phyloP scores from a whole-genome alignment of 2,888 invertebrate genomes.

The Polyommatus iphigenia region DNA sequence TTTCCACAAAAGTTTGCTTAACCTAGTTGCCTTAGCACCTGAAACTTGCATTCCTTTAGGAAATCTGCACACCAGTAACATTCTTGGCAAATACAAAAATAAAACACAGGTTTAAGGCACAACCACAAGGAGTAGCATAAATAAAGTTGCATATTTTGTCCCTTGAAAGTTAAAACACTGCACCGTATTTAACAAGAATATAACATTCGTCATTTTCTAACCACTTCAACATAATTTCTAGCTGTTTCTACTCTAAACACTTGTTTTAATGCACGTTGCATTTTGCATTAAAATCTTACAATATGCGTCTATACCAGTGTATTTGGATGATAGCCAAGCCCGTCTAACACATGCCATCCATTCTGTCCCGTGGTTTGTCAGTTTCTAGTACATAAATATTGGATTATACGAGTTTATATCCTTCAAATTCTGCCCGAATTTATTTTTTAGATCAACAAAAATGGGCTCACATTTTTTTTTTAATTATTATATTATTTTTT shows the following conservation, averaged over 20 bases:
- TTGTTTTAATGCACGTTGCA: slow-evolving; percentile 13
- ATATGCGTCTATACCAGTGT: slow-evolving; percentile 11
- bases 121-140: neutral
- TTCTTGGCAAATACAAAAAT: neutral
- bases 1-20: no score
- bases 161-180: neutral
- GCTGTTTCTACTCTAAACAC: neutral
- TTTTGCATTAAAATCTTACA: slow-evolving; percentile 29
- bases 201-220: neutral
- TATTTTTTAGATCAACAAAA: neutral
- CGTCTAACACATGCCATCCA: slow-evolving; percentile 30
- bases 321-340: slow-evolving; percentile 28
- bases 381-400: slow-evolving; percentile 30
- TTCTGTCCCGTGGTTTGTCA: slow-evolving; percentile 28
- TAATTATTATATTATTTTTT: neutral
- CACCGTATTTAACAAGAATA: neutral
- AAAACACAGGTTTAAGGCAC: neutral
- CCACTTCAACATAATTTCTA: slow-evolving; percentile 6
- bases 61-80: no score
- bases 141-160: neutral
- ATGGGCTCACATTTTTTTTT: neutral
- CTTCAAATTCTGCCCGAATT: neutral
- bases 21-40: no score
- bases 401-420: slow-evolving; percentile 16
- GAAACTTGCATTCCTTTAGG: no score